Evolutionary conservation across 2,113 vertebrate genomes (phyloP), one percentile per base, ranked within the genome.

Genomic region (Hiodon alosoides): DNA sequence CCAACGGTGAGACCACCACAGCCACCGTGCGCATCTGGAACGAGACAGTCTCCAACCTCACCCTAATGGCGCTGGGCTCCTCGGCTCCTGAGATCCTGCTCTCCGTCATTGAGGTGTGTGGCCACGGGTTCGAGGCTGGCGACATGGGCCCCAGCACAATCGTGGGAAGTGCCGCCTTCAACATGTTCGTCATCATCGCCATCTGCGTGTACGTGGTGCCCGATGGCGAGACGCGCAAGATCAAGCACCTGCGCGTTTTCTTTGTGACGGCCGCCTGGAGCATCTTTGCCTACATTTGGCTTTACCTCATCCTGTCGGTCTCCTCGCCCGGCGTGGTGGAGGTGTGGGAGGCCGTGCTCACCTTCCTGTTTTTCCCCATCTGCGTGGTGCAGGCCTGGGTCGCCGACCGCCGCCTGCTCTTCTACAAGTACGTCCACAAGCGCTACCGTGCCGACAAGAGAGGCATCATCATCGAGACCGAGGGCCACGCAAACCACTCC

Each of bases 111-210:
- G 93, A 94, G 83, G 92, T 94, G 65, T 93, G 93, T 10, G 93
- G 93, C 4, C 91, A 93, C 65, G 78, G 79, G 59, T 94, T 94
- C 7, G 78, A 91, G 53, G 87, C 92, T 0, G 93, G 93, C 0
- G 50, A 90, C 59, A 83, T 94, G 64, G 93, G 93, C 2, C 93
- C 93, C 47, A 92, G 89, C 86, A 94, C 93, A 79, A 94, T 94
- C 1, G 93, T 94, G 58, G 93, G 93, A 70, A 94, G 93, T 2
- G 93, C 93, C 0, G 93, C 93, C 67, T 94, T 94, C 81, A 94
- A 94, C 86, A 93, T 94, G 93, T 94, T 94, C 2, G 60, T 94
- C 67, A 94, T 94, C 81, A 93, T 94, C 17, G 92, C 91, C 9
- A 66, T 94, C 77, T 94, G 93, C 53, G 88, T 94, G n/a, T 86